Percentiles rank a stretch among this genome's conserved stretches.
Conservation (phyloP, 2,888 invertebrate genomes). For the Eupithecia centaureata region DNA sequence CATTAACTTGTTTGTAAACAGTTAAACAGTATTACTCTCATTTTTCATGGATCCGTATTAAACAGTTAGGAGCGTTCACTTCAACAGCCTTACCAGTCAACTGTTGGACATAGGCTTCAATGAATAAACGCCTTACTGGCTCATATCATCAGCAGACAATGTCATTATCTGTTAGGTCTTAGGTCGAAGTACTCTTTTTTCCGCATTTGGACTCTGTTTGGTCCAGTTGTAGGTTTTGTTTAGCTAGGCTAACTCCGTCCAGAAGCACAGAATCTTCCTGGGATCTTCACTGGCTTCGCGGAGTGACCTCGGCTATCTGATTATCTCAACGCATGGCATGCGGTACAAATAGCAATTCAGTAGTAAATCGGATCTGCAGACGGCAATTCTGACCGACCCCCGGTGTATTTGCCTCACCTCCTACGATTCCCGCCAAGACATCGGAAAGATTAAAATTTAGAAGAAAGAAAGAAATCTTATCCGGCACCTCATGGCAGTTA, state of each 20-base stretch:
- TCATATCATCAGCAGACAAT: neutral
- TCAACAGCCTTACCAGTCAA: neutral
- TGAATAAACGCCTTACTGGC: neutral
- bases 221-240: too few relatives aligned
- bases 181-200: too few relatives aligned
- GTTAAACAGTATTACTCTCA: conserved; percentile 7
- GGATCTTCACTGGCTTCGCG: too few relatives aligned
- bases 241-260: too few relatives aligned
- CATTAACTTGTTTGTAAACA: conserved; percentile 25
- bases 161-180: too few relatives aligned
- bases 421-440: neutral
- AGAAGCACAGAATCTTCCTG: too few relatives aligned
- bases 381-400: neutral
- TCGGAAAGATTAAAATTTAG: too few relatives aligned
- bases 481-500: too few relatives aligned
- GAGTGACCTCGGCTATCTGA: too few relatives aligned
- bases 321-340: neutral
- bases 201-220: too few relatives aligned
- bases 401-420: neutral
- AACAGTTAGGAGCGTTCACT: neutral
- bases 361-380: neutral
- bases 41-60: neutral
- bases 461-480: too few relatives aligned
- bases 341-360: neutral
- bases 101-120: neutral